Base-by-base conservation (phyloP, 2,797 vertebrate genomes). In the Enteromius thamalakanensis region DNA sequence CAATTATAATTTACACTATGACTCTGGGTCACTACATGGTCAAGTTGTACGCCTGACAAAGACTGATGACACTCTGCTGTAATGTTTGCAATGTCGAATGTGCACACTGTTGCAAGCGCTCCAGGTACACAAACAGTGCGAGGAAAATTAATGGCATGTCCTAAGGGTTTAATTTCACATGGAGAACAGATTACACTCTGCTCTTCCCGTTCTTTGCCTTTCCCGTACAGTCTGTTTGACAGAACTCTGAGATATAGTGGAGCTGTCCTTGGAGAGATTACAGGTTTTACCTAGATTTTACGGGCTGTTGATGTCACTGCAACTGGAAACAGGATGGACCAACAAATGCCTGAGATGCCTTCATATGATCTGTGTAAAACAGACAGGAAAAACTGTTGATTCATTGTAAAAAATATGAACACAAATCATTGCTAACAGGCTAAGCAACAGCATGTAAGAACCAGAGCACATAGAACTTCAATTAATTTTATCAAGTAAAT, bases 131-230 rank as follows among this genome's bases (percentile, higher is more conserved):
- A 82, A 75, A 65, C 47, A 29, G 10, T 19, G 45, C 74, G 1
- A 19, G 14, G 62, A 45, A 67, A 67, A 76, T 58, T 0, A 51
- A 81, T 37, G 42, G 37, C 32, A 65, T 65, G 80, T 51, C 70
- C 58, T 14, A n/a, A 23, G 53, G 72, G 62, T 68, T 76, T 82
- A 1, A 68, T 68, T 82, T 79, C 45, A 69, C 29, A 79, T 69
- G 37, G 47, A 76, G 34, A 76, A 76, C 62, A 55, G 60, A 76
- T 68, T 55, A 34, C 40, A 75, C 49, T 64, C 45, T 60, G 23
- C 40, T 65, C 29, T 74, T 81, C 32, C n/a, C 26, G 42, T 40
- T 64, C 62, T 9, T 15, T 23, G 11, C 19, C 51, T 32, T 75
- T 75, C n/a, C 15, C 49, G 10, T 42, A 29, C 58, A 51, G 32